Percentiles rank a stretch among this genome's conserved stretches.
These are phyloP conservation scores for Crotalus helleri DNA, from an alignment of 2,113 vertebrate species.

Conservation along the genomic window DNA sequence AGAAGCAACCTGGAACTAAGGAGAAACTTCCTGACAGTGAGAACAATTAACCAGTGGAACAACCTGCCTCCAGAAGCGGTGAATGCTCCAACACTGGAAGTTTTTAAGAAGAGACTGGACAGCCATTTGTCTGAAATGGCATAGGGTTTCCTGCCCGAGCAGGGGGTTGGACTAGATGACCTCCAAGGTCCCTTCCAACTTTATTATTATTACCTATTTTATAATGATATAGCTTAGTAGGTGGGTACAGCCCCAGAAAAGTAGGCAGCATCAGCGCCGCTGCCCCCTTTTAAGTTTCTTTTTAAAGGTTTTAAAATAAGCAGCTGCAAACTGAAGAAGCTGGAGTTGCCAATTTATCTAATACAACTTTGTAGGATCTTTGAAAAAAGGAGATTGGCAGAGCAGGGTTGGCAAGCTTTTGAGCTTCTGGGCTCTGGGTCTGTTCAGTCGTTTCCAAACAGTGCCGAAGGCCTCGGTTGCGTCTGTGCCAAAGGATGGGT, in stretches of 20 bases:
- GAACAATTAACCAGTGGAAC: no score
- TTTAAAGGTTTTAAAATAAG: neutral
- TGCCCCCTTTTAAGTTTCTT: neutral
- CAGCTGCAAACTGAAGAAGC: neutral
- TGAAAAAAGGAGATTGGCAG: neutral
- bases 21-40: no score
- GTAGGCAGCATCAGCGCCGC: neutral
- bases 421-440: neutral
- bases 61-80: no score
- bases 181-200: no score
- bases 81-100: no score
- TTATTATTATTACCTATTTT: no score
- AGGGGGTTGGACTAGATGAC: no score
- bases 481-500: neutral
- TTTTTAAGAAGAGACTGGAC: no score
- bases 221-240: neutral
- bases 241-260: neutral
- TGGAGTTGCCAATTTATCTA: neutral
- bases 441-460: neutral
- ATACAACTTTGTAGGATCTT: neutral
- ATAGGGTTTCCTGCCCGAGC: no score
- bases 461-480: neutral
- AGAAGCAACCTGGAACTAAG: no score
- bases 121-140: no score
- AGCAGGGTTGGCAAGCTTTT: neutral